Evolutionary conservation across 2,797 vertebrate genomes (phyloP), one percentile per base, ranked within the genome.

Genomic region (Linurgus olivaceus): DNA sequence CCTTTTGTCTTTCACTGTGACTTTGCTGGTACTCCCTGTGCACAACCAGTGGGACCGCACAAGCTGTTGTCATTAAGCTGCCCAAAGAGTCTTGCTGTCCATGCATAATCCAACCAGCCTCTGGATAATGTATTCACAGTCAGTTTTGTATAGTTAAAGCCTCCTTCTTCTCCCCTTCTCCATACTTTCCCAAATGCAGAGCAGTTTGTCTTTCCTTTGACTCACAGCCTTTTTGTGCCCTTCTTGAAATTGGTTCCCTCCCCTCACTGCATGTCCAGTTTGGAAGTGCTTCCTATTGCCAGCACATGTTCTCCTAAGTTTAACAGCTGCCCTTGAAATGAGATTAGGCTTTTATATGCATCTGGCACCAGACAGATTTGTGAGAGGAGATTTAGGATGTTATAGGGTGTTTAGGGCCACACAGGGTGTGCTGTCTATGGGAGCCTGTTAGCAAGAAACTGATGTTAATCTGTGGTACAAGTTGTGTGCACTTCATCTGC

Each of bases 241-340:
- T 6, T 55, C 33, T 35, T 67, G 59, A 71, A 85, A 61, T 28
- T 5, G 11, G 47, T 79, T 66, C 29, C 20, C 35, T 76, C 24
- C 29, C 74, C 44, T 73, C 45, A 13, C 29, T 81, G 38, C 44
- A 37, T 62, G 66, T 87, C 82, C 55, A 55, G 23, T 79, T 81
- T 72, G 37, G 35, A 73, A 70, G n/a, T 29, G 37, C 61, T 94
- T 87, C 24, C 37, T 57, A 18, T 42, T 45, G 16, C 42, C 37
- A 59, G 57, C 42, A 42, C 33, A 42, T 0, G 0, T 78, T 91
- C 35, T 88, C 55, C 35, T 38, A 8, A 9, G 1, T 88, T 81
- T 78, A 95, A 84, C 88, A 90, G 67, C 77, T 90, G 67, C 55
- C 80, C 59, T 94, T 94, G 66, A 90, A 92, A 90, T 81, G 45